Percentiles rank a stretch among this genome's conserved stretches.
These are phyloP conservation scores for Tiaroga cobitis DNA, from an alignment of 2,797 vertebrate genomes.

Conservation along the genomic window DNA sequence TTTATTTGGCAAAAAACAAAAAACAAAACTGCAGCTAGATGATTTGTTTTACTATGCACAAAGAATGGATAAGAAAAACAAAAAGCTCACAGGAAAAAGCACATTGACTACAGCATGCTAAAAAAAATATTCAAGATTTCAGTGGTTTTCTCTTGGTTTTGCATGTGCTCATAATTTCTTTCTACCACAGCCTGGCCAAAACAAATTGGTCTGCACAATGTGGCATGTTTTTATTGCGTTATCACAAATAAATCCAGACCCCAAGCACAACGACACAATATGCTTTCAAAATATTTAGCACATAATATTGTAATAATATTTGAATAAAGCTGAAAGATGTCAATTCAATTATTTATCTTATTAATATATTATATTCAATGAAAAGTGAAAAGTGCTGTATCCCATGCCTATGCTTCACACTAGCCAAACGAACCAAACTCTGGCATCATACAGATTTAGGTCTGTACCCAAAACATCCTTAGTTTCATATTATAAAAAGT, in stretches of 20 bases:
- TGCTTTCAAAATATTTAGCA: too few species aligned
- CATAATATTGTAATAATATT: too few species aligned
- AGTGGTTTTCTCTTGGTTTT: too few species aligned
- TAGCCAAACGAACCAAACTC: neutral
- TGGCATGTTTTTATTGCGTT: neutral
- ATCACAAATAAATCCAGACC: too few species aligned
- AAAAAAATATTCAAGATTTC: too few species aligned
- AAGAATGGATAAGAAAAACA: neutral
- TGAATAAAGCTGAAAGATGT: neutral
- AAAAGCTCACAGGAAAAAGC: too few species aligned
- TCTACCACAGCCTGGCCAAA: neutral
- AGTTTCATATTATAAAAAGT: neutral
- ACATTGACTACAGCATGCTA: too few species aligned
- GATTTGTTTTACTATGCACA: neutral
- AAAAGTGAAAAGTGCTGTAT: neutral
- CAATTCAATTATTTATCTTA: neutral
- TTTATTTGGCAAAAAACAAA: neutral
- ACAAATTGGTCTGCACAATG: neutral
- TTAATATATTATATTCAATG: neutral
- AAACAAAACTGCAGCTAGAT: neutral
- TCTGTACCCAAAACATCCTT: neutral
- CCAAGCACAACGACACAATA: too few species aligned
- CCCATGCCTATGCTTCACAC: neutral
- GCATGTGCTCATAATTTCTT: neutral
- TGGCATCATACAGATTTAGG: neutral